Conservation (phyloP, 2,888 invertebrate species). For the Leptodirus hochenwartii region DNA sequence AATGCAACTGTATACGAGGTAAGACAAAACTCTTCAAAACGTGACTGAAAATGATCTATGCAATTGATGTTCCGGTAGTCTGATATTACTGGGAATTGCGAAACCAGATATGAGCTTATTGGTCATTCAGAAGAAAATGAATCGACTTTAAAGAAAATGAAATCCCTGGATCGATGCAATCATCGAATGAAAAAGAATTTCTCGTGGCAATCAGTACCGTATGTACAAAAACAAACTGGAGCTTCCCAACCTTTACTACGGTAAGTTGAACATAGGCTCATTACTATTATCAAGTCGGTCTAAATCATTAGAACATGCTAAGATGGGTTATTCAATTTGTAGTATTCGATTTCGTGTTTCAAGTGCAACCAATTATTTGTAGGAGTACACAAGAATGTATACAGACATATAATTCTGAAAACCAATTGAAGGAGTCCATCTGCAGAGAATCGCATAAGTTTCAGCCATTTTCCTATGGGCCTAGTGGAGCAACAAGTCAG, state of each 20-base stretch:
- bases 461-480: slow-evolving; percentile 15
- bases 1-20: slow-evolving; percentile 13
- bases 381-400: slow-evolving; percentile 13
- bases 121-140: slow-evolving; percentile 3
- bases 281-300: slow-evolving; percentile 1
- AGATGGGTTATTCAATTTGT: not conserved
- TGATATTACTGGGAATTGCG: slow-evolving; percentile 15
- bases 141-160: slow-evolving; percentile 12
- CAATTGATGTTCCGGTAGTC: too few relatives aligned
- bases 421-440: slow-evolving; percentile 10
- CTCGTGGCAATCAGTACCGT: slow-evolving; percentile 14
- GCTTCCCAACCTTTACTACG: slow-evolving; percentile 12
- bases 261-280: slow-evolving; percentile 8
- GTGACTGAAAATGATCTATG: too few relatives aligned
- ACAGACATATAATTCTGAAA: slow-evolving; percentile 10
- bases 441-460: slow-evolving; percentile 15
- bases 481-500: slow-evolving; percentile 13
- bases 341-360: not conserved
- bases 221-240: slow-evolving; percentile 7
- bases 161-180: slow-evolving; percentile 14
- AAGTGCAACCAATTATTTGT: slow-evolving; percentile 6
- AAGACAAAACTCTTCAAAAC: slow-evolving; percentile 5
- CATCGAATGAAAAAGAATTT: slow-evolving; percentile 13
- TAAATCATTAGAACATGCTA: not conserved
- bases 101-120: slow-evolving; percentile 13